These are phyloP conservation scores for Protobothrops mucrosquamatus DNA, from an alignment of 2,113 vertebrate species.

Conservation along the genomic window DNA sequence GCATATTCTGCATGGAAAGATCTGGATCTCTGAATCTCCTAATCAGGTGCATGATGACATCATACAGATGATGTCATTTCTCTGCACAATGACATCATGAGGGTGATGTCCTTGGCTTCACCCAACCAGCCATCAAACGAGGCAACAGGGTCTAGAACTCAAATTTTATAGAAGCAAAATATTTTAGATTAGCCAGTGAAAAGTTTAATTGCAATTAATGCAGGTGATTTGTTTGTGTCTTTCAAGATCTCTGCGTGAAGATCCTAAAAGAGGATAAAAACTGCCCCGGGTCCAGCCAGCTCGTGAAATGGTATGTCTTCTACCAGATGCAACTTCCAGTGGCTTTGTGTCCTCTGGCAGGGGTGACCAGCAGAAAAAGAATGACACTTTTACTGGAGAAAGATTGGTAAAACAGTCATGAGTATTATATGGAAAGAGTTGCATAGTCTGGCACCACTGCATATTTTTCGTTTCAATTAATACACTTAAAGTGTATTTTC, in stretches of 20 bases:
- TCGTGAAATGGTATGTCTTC: slow-evolving; percentile 86
- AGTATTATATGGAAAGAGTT: not conserved
- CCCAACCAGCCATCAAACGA: not conserved
- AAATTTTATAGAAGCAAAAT: not conserved
- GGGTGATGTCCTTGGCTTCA: not conserved
- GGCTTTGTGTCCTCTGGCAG: not conserved
- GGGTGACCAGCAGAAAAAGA: too few species aligned
- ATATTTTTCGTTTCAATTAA: not conserved
- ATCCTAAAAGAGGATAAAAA: slow-evolving; percentile 85
- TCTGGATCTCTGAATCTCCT: not conserved
- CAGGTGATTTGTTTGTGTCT: slow-evolving; percentile 29
- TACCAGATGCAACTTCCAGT: not conserved
- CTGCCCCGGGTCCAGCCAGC: slow-evolving; percentile 85
- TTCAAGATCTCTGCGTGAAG: slow-evolving; percentile 85
- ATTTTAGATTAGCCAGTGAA: not conserved
- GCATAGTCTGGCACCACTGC: not conserved
- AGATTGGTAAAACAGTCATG: not conserved
- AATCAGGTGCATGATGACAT: not conserved
- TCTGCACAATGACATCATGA: not conserved
- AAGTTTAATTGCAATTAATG: slow-evolving; percentile 7
- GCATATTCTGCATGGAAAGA: not conserved
- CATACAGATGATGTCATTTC: not conserved
- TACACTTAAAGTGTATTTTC: not conserved
- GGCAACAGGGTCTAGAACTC: not conserved
- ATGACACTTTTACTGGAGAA: too few species aligned